Percentiles rank a stretch among this genome's conserved stretches.
phyloP scores from a whole-genome alignment of 2,888 invertebrate genomes.

The Plebejus argus region DNA sequence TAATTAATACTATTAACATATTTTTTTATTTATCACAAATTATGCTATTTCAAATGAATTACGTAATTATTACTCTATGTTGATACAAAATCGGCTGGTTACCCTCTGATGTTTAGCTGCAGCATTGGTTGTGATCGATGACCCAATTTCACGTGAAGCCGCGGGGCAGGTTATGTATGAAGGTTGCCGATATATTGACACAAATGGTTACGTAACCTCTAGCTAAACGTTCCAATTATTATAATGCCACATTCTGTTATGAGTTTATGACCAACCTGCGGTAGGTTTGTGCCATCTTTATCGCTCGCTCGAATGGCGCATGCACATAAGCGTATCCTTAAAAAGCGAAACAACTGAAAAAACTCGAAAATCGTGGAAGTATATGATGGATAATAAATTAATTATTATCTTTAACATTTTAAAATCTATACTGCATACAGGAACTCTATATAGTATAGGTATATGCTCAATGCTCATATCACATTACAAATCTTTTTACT shows the following conservation, averaged over 20 bases:
- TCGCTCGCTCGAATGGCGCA: too few relatives aligned
- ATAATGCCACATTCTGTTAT: not conserved
- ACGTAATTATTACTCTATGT: not conserved
- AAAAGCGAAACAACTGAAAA: too few relatives aligned
- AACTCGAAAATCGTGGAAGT: too few relatives aligned
- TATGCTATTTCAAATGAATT: not conserved
- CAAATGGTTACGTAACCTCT: not conserved
- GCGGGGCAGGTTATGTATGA: slow-evolving; percentile 17
- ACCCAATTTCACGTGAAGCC: slow-evolving; percentile 10
- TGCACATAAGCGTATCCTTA: too few relatives aligned
- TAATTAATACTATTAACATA: too few relatives aligned
- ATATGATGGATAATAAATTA: too few relatives aligned
- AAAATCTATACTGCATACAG: too few relatives aligned
- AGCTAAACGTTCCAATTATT: not conserved
- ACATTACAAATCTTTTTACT: not conserved
- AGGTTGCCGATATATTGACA: not conserved
- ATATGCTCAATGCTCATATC: too few relatives aligned
- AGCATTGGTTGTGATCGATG: slow-evolving; percentile 11
- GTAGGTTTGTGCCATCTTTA: not conserved
- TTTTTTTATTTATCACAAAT: not conserved
- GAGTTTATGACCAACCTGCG: too few relatives aligned
- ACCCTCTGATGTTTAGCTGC: not conserved
- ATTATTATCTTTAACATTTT: too few relatives aligned
- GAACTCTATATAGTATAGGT: too few relatives aligned
- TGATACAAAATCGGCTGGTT: not conserved